Evolutionary conservation across 2,797 vertebrate genomes (phyloP).

Genomic region (Typhlichthys subterraneus): DNA sequence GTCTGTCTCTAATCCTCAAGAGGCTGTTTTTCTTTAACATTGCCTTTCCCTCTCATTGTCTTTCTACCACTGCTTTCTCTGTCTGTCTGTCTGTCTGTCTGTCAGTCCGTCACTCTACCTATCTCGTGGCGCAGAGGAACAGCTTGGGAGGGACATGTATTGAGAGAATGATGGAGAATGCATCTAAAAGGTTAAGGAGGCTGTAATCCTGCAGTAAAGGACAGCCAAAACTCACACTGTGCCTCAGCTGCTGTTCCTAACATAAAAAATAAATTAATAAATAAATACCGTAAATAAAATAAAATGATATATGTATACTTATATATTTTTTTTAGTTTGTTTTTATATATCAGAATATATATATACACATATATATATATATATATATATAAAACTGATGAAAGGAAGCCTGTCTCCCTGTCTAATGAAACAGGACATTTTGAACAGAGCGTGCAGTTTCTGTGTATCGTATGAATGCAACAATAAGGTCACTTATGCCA

Average conservation of each 20-base stretch:
- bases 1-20: constrained; percentile 74
- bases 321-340: no score
- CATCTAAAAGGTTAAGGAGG: constrained; percentile 78
- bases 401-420: constrained; percentile 35
- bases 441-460: constrained; percentile 28
- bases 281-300: no score
- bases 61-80: constrained; percentile 3
- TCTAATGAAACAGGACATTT: constrained; percentile 42
- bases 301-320: no score
- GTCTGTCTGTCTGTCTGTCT: constrained; percentile 22
- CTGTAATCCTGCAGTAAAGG: constrained; percentile 72
- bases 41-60: constrained; percentile 30
- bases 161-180: constrained; percentile 76
- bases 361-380: no score
- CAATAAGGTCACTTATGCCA: constrained; percentile 12
- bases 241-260: constrained; percentile 70
- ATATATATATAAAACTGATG: constrained; percentile 33
- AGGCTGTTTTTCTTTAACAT: constrained; percentile 59
- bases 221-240: constrained; percentile 76
- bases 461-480: constrained; percentile 9
- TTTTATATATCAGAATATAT: no score
- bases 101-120: constrained; percentile 50
- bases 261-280: constrained; percentile 51
- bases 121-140: constrained; percentile 62
- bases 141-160: constrained; percentile 73